phyloP scores from a whole-genome alignment of 2,113 vertebrate genomes.

The Heterotilapia buettikoferi region DNA sequence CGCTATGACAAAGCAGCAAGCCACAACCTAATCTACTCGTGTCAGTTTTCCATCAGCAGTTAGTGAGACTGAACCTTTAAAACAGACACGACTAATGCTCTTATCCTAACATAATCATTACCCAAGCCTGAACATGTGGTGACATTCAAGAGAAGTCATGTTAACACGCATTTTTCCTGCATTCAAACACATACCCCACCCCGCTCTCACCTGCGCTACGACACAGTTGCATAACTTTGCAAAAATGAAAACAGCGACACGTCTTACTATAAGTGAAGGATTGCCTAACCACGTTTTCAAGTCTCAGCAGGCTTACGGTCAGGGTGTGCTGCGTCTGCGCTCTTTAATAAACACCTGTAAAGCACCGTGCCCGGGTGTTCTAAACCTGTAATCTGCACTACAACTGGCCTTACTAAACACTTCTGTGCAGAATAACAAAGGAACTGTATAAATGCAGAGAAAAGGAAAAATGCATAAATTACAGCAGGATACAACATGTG shows the following conservation, averaged over 20 bases:
- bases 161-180: not conserved
- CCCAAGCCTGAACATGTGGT: not conserved
- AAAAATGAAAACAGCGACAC: not conserved
- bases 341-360: slow-evolving; percentile 4
- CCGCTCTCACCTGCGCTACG: not conserved
- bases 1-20: not conserved
- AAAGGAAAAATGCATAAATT: not conserved
- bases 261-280: not conserved
- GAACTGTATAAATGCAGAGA: not conserved
- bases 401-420: not conserved
- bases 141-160: not conserved
- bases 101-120: not conserved
- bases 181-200: not conserved
- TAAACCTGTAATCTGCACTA: not conserved
- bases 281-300: not conserved
- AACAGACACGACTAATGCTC: not conserved
- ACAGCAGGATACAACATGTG: not conserved
- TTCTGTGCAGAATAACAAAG: not conserved
- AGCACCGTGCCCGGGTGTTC: not conserved
- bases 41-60: not conserved
- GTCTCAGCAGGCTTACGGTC: slow-evolving; percentile 22
- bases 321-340: not conserved
- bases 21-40: not conserved
- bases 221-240: not conserved
- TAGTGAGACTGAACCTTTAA: not conserved